Percentiles rank a stretch among this genome's conserved stretches.
These are phyloP conservation scores for Palloptera scutellata DNA, from an alignment of 2,888 invertebrate species.

Conservation along the genomic window DNA sequence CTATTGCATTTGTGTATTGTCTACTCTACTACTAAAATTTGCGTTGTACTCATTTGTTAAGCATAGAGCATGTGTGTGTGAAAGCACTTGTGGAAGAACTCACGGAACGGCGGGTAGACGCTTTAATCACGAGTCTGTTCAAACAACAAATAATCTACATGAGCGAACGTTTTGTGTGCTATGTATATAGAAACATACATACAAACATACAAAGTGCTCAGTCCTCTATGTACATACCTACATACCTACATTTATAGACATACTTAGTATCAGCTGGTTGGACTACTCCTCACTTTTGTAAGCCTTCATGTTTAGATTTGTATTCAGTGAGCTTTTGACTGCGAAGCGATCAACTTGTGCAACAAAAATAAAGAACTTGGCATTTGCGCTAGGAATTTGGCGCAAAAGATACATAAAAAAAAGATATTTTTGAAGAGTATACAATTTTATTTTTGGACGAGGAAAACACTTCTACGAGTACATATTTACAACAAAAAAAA, in stretches of 20 bases:
- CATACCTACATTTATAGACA: too few relatives aligned
- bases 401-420: not conserved
- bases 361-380: too few relatives aligned
- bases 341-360: conserved; percentile 52
- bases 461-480: too few relatives aligned
- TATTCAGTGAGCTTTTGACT: conserved; percentile 51
- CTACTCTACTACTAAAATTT: too few relatives aligned
- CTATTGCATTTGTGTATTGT: too few relatives aligned
- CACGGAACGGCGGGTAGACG: too few relatives aligned
- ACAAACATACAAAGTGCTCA: not conserved
- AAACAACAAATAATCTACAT: not conserved
- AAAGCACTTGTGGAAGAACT: too few relatives aligned
- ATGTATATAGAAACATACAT: not conserved
- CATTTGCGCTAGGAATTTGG: too few relatives aligned
- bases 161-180: not conserved
- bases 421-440: not conserved
- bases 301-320: conserved; percentile 35
- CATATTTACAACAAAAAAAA: not conserved
- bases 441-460: not conserved
- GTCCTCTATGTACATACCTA: too few relatives aligned
- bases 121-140: not conserved
- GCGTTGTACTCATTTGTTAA: too few relatives aligned
- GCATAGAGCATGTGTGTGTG: too few relatives aligned
- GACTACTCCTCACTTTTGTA: conserved; percentile 29
- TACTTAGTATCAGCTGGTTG: not conserved